phyloP scores from a whole-genome alignment of 2,113 vertebrate species.

The Poeciliopsis turrubarensis region DNA sequence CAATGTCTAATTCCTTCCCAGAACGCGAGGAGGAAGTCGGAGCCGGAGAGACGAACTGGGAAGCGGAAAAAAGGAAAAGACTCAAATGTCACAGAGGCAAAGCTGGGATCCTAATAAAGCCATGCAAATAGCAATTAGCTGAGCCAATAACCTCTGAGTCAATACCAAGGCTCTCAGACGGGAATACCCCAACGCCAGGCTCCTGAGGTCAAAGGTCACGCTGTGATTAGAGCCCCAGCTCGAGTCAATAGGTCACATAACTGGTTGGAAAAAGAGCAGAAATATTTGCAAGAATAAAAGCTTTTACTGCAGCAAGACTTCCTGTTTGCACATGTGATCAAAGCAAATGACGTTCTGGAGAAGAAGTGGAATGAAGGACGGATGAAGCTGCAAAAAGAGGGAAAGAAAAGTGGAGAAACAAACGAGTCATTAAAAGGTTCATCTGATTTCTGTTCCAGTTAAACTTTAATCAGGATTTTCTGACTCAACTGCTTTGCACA shows the following conservation, averaged over 20 bases:
- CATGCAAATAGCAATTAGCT: constrained; percentile 84
- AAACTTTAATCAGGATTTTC: too few relatives aligned
- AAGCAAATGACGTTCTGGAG: too few relatives aligned
- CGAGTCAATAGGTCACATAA: constrained; percentile 30
- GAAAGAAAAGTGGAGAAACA: too few relatives aligned
- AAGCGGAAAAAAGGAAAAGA: constrained; percentile 28
- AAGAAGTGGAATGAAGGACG: too few relatives aligned
- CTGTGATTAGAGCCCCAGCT: constrained; percentile 48
- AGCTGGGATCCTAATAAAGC: constrained; percentile 74
- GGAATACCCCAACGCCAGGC: constrained; percentile 44
- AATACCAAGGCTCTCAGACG: constrained; percentile 60
- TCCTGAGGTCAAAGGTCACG: constrained; percentile 62
- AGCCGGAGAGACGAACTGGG: constrained; percentile 26
- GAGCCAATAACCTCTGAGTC: constrained; percentile 76
- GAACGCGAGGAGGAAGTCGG: constrained; percentile 45
- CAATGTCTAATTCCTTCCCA: constrained; percentile 68
- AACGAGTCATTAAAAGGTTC: too few relatives aligned
- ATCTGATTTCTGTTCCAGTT: too few relatives aligned
- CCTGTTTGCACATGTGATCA: background rate
- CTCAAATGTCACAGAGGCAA: constrained; percentile 72
- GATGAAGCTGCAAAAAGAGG: too few relatives aligned
- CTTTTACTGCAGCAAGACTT: background rate
- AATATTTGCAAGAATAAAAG: constrained; percentile 8
- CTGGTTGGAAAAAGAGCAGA: constrained; percentile 14
- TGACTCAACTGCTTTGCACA: too few relatives aligned